phyloP scores from a whole-genome alignment of 64 coral and sea anemone species.

The Actinia tenebrosa region DNA sequence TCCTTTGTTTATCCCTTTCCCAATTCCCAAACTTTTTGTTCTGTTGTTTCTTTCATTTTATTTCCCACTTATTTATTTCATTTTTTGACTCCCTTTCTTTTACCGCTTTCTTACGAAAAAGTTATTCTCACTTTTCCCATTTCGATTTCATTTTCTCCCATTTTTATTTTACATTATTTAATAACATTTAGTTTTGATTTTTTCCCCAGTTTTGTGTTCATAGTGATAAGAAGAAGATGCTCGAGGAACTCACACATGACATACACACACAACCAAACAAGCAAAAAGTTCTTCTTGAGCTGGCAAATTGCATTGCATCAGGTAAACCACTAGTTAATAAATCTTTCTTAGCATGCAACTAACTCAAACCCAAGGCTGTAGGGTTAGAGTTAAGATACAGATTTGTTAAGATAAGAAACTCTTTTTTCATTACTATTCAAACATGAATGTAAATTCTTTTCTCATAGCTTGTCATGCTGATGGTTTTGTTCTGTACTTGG shows the following conservation, averaged over 20 bases:
- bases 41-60: too few relatives aligned
- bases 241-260: slow-evolving; percentile 84
- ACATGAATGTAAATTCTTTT: background rate
- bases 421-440: background rate
- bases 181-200: background rate
- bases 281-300: slow-evolving; percentile 85
- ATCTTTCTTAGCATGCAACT: too few relatives aligned
- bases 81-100: too few relatives aligned
- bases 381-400: too few relatives aligned
- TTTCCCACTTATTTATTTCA: too few relatives aligned
- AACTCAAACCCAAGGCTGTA: too few relatives aligned
- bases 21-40: too few relatives aligned
- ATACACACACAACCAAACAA: slow-evolving; percentile 96
- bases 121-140: too few relatives aligned
- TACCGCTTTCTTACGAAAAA: too few relatives aligned
- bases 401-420: too few relatives aligned
- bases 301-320: slow-evolving; percentile 96
- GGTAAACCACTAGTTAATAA: slow-evolving; percentile 9
- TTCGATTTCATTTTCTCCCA: too few relatives aligned
- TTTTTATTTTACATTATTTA: background rate
- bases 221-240: slow-evolving; percentile 98
- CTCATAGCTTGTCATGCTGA: slow-evolving; percentile 72
- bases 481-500: slow-evolving; percentile 57
- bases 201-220: slow-evolving; percentile 94
- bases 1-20: too few relatives aligned